phyloP scores from a whole-genome alignment of 2,888 invertebrate species.

The Acronicta leporina region DNA sequence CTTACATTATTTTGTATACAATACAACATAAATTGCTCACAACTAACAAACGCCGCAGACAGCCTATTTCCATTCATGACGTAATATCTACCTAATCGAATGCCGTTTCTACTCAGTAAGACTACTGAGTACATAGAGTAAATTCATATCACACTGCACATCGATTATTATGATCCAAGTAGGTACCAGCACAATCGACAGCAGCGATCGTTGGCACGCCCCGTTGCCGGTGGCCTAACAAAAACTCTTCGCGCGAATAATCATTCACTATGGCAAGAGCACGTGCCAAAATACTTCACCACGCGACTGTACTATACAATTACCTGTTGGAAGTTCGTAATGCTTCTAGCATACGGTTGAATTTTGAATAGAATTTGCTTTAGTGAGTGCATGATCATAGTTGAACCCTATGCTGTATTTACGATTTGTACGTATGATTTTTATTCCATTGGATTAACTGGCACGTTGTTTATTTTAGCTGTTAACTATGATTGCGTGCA shows the following conservation, averaged over 20 bases:
- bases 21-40: conserved; percentile 6
- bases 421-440: conserved; percentile 49
- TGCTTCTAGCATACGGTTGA: conserved; percentile 2
- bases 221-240: conserved; percentile 49
- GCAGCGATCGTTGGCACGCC: conserved; percentile 59
- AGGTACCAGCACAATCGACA: conserved; percentile 60
- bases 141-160: conserved; percentile 71
- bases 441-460: conserved; percentile 52
- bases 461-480: conserved; percentile 44
- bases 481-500: conserved; percentile 27
- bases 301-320: conserved; percentile 22
- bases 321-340: conserved; percentile 9
- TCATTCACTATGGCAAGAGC: conserved; percentile 53
- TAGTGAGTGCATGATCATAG: conserved; percentile 7
- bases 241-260: conserved; percentile 59
- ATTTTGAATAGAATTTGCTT: conserved; percentile 15
- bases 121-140: conserved; percentile 57
- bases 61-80: conserved; percentile 42
- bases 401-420: conserved; percentile 40
- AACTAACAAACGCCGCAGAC: conserved; percentile 7
- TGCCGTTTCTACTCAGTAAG: conserved; percentile 50
- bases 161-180: conserved; percentile 72
- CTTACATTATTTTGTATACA: conserved; percentile 10
- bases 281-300: conserved; percentile 58
- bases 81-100: conserved; percentile 41